phyloP scores from a whole-genome alignment of 2,888 invertebrate genomes.

The Carpatolechia fugitivella region DNA sequence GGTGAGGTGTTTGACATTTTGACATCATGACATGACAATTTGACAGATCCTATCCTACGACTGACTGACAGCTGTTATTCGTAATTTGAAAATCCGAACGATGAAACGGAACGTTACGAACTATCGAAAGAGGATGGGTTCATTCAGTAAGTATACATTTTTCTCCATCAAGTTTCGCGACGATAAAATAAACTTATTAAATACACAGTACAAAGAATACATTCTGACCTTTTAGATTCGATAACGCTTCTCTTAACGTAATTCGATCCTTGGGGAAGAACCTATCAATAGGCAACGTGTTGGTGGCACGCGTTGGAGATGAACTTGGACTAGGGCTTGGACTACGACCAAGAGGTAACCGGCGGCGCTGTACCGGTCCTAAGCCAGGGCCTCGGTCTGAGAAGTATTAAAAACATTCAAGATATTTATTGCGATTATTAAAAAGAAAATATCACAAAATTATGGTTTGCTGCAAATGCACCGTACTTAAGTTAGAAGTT shows the following conservation, averaged over 20 bases:
- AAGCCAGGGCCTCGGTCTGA: neutral
- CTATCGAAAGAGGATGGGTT: neutral
- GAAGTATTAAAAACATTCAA: too few species aligned
- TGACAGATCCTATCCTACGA: neutral
- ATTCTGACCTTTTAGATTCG: conserved; percentile 55
- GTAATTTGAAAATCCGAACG: neutral
- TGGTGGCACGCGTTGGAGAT: conserved; percentile 51
- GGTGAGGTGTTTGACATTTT: conserved; percentile 36
- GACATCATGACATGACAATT: neutral
- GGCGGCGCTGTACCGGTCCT: conserved; percentile 28
- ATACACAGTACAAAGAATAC: too few species aligned
- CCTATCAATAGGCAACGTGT: conserved; percentile 43
- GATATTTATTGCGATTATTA: too few species aligned
- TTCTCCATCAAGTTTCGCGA: too few species aligned
- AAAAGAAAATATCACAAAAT: neutral
- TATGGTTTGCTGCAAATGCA: too few species aligned
- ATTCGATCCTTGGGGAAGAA: conserved; percentile 38
- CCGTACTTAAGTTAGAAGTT: neutral
- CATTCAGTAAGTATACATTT: conserved; percentile 1
- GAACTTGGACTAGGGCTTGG: conserved; percentile 58
- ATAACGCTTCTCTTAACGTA: conserved; percentile 48
- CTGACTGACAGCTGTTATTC: neutral
- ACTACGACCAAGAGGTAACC: conserved; percentile 53
- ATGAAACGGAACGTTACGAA: neutral
- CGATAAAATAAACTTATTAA: too few species aligned